phyloP scores from a whole-genome alignment of 2,113 vertebrate species.

The Hepsetus odoe region DNA sequence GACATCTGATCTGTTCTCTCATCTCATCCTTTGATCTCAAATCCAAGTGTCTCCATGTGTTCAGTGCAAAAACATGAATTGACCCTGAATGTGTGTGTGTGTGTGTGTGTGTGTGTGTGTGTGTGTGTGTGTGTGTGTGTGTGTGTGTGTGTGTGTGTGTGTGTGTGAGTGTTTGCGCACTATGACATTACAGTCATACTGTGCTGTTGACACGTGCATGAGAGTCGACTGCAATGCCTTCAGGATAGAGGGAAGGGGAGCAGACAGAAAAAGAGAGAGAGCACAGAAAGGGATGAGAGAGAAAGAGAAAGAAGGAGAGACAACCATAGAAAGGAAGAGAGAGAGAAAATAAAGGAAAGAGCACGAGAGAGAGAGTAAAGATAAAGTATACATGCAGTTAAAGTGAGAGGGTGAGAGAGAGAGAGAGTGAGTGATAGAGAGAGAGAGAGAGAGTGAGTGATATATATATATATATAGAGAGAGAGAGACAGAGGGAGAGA shows the following conservation, averaged over 20 bases:
- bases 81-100: no score
- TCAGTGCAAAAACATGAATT: no score
- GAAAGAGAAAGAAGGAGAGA: background rate
- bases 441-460: slow-evolving; percentile 16
- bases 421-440: slow-evolving; percentile 20
- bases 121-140: no score
- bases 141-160: no score
- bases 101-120: no score
- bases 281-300: background rate
- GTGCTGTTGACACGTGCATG: slow-evolving; percentile 4
- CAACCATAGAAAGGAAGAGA: slow-evolving; percentile 43
- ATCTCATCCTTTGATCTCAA: no score
- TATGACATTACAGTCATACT: slow-evolving; percentile 29
- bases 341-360: slow-evolving; percentile 54
- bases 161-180: no score
- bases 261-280: slow-evolving; percentile 22
- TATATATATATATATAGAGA: slow-evolving; percentile 19
- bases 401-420: background rate
- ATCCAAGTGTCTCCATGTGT: no score
- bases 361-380: slow-evolving; percentile 28
- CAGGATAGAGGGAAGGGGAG: background rate
- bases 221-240: background rate
- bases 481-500: background rate
- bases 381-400: no score
- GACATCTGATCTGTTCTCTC: no score